Conservation (phyloP, 2,113 vertebrate species). For the Heloderma charlesbogerti region DNA sequence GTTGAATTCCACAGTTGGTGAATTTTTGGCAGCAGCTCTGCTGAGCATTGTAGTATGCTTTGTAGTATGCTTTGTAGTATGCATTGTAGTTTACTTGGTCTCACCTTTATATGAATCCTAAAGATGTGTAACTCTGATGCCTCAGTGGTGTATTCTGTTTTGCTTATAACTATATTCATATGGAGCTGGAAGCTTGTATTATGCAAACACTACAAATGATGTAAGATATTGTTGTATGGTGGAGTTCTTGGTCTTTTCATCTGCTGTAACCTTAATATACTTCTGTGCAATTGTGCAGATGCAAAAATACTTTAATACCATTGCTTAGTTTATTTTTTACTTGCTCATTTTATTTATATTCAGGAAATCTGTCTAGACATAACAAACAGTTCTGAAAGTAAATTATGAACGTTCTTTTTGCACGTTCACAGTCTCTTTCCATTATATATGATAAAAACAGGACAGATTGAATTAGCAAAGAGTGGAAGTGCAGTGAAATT, state of each 20-base stretch:
- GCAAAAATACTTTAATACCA: slow-evolving; percentile 49
- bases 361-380: slow-evolving; percentile 73
- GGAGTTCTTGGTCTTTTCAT: slow-evolving; percentile 19
- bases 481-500: slow-evolving; percentile 8
- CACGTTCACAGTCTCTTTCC: slow-evolving; percentile 46
- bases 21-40: not conserved
- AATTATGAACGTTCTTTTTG: slow-evolving; percentile 59
- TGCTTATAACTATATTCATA: not conserved
- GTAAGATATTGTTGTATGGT: not conserved
- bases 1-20: not conserved
- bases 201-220: slow-evolving; percentile 21
- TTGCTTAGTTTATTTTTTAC: slow-evolving; percentile 59
- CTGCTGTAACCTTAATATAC: slow-evolving; percentile 30
- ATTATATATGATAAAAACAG: slow-evolving; percentile 47
- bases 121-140: not conserved
- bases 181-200: not conserved
- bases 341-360: slow-evolving; percentile 62
- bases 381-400: slow-evolving; percentile 67
- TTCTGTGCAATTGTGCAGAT: slow-evolving; percentile 50
- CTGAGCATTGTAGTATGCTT: not conserved
- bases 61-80: no score
- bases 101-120: not conserved
- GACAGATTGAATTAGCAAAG: slow-evolving; percentile 60
- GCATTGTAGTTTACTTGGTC: not conserved
- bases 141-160: not conserved